Evolutionary conservation across 2,888 invertebrate genomes (phyloP).

Genomic region (Furcula furcula): DNA sequence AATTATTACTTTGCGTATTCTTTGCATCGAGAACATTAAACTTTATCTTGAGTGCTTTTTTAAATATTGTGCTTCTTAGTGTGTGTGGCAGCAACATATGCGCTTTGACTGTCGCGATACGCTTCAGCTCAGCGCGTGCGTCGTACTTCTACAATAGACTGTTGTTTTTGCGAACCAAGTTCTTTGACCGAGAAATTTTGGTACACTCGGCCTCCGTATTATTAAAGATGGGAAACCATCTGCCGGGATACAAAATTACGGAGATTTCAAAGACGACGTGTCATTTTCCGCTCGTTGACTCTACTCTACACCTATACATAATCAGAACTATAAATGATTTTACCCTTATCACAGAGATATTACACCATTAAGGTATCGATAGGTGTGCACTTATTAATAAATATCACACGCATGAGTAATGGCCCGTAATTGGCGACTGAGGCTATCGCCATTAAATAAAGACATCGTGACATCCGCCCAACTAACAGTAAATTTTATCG

Average conservation of each 20-base stretch:
- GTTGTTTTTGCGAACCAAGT: conserved; percentile 57
- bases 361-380: conserved; percentile 8
- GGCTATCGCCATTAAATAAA: conserved; percentile 68
- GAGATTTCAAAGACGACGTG: conserved; percentile 5
- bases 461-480: conserved; percentile 73
- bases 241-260: conserved; percentile 12
- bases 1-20: no score
- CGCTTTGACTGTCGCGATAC: conserved; percentile 31
- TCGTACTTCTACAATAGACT: conserved; percentile 63
- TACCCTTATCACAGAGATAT: conserved; percentile 9
- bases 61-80: no score
- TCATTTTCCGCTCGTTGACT: conserved; percentile 1
- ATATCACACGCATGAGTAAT: conserved; percentile 70
- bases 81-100: conserved; percentile 17
- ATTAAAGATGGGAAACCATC: conserved; percentile 28
- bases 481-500: conserved; percentile 60
- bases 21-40: no score
- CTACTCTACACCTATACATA: no score
- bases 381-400: conserved; percentile 55
- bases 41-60: no score
- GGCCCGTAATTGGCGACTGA: conserved; percentile 71
- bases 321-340: background rate
- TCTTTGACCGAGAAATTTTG: conserved; percentile 63
- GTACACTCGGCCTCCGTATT: conserved; percentile 50
- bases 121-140: conserved; percentile 38